Base-by-base conservation (phyloP, 2,113 vertebrate genomes). In the Myxocyprinus asiaticus region DNA sequence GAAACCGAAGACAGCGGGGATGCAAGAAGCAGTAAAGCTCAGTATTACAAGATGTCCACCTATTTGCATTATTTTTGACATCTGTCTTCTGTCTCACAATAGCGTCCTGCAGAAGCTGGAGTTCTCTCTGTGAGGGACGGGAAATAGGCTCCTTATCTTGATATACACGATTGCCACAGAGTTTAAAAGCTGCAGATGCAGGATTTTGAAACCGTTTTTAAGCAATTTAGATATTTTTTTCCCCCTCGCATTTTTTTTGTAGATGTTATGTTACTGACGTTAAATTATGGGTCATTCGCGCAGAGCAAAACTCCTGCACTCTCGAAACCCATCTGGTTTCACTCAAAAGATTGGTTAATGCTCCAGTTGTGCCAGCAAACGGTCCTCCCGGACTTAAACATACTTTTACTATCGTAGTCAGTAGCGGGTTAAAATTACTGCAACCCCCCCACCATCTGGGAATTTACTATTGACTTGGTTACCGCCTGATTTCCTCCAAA, bases 321-420 rank as follows among this genome's bases (percentile, higher is more conserved):
- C 33, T 55, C 33, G 3, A 63, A 65, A 33, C 22, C 74, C 74
- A 76, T 76, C 74, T 76, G 74, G 74, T 76, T 76, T 76, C 74
- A 55, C 74, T 76, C 74, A 65, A 17, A 76, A 44, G 55, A 22
- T 65, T 64, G 62, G 74, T 76, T 76, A 76, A 76, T 76, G 74
- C 62, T 76, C 33, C 33, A 14, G 74, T 76, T 66, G 74, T 76
- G 74, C 62, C 62, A 76, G 74, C 74, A 74, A 59, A 51, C 45
- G 42, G 58, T 74, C 72, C 72, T 1, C 33, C 61, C 5, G 62
- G 74, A 76, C 47, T 76, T 65, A 5, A 76, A 76, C 74, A 65
- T 76, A 76, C 74, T 76, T 76, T 76, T 76, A 76, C 74, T 76
- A 76, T 76, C 62, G 48, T 15, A 64, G 74, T 76, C 74, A 55